phyloP scores from a whole-genome alignment of 2,797 vertebrate genomes.

The Sphenodon punctatus region DNA sequence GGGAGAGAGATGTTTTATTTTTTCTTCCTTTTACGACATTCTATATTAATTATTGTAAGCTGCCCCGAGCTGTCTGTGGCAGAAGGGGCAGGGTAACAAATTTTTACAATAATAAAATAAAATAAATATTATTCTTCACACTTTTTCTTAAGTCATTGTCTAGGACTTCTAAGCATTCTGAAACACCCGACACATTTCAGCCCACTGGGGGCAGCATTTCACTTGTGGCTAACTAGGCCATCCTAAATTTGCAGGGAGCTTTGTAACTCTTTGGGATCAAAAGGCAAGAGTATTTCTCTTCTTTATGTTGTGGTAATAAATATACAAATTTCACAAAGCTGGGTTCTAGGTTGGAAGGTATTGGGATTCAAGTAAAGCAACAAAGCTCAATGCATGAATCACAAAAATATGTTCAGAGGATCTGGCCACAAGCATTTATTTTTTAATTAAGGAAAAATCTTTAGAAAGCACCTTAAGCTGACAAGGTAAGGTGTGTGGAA shows the following conservation, averaged over 20 bases:
- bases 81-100: too few relatives aligned
- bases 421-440: slow-evolving; percentile 39
- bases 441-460: slow-evolving; percentile 60
- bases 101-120: too few relatives aligned
- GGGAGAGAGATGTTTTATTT: too few relatives aligned
- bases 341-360: background rate
- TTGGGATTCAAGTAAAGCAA: background rate
- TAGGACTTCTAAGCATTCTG: background rate
- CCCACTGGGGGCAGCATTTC: background rate
- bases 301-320: slow-evolving; percentile 24
- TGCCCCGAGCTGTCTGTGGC: too few relatives aligned
- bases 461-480: slow-evolving; percentile 51
- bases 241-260: slow-evolving; percentile 38
- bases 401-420: slow-evolving; percentile 16
- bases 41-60: too few relatives aligned
- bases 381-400: background rate
- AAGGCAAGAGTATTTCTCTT: background rate
- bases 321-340: slow-evolving; percentile 24
- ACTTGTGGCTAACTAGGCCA: slow-evolving; percentile 55
- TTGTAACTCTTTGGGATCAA: background rate
- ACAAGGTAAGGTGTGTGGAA: slow-evolving; percentile 47
- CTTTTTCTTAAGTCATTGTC: fast-evolving
- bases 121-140: background rate
- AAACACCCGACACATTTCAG: background rate
- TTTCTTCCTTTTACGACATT: too few relatives aligned